Base-by-base conservation (phyloP, 2,797 vertebrate species). In the Uromys caudimaculatus region DNA sequence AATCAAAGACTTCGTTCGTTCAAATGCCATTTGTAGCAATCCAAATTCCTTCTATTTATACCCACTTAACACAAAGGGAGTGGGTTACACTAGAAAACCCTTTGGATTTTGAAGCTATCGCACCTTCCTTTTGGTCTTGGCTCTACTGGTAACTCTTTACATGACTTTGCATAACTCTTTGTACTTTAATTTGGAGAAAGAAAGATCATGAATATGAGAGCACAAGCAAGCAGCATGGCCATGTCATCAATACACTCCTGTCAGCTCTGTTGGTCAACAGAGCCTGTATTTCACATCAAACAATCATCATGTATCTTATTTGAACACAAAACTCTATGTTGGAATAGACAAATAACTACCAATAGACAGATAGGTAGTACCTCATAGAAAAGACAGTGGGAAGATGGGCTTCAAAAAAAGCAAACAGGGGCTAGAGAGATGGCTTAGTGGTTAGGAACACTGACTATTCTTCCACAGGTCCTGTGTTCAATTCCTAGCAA, bases 1-100 rank as follows among this genome's bases (percentile, higher is more conserved):
- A 96, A 94, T 67, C 54, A 92, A 92, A 94, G 62, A 64, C 16
- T 96, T 69, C 54, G 91, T 95, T 96, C 56, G 96, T 85, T 95
- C 35, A 50, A 94, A 75, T 73, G 56, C 50, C 54, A 94, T 71
- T n/a, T 95, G 69, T 7, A 94, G 56, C 89, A 89, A 96, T 94
- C 82, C 44, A 79, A 64, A 94, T 27, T 60, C 14, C 44, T 79
- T 83, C 83, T 88, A 41, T 95, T 89, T 89, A 71, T 29, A 76
- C 52, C 73, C 82, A 52, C 21, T 89, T 90, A 76, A 86, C 67
- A 69, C 6, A 88, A 41, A 71, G 10, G 58, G 52, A 90, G 13
- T 38, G 35, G 3, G 35, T 92, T 95, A 54, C 44, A 44, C 21
- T 41, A 16, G 47, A 90, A 62, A 97, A 24, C 16, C 79, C 52